Base-by-base conservation (phyloP, 2,888 invertebrate species). In the Seira sanloemensis region DNA sequence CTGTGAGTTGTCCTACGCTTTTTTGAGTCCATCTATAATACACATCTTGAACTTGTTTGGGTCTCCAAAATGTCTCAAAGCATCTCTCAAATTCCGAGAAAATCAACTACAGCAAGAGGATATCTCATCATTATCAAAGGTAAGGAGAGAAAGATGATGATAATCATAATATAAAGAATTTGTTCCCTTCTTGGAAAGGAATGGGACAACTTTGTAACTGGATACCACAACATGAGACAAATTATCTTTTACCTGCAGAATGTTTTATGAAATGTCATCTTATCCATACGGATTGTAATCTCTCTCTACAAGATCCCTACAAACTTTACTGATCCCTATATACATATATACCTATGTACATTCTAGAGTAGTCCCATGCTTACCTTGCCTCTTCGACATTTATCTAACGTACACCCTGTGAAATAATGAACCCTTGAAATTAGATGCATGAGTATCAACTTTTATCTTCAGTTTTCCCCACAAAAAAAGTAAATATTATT, bases 171-270 rank as follows among this genome's bases (percentile, higher is more conserved):
- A 67, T n/a, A 73, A 73, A 80, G 74, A 80, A 75, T 76, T 81
- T 75, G 75, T 81, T 75, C 66, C 65, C 58, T 71, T 62, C 68
- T 65, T 74, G 12, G 37, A 12, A 76, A 76, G 71, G 81, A 81
- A 81, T 81, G 76, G 81, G 81, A 81, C 81, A 76, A 81, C 65
- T 80, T 75, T 81, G 81, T 81, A 81, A 81, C 76, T 76, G 71
- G 81, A 81, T 81, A 81, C 76, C 81, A 26, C 75, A 76, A 81
- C 81, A 81, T 81, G 81, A 75, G 81, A 81, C 81, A 81, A 81
- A 81, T 81, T 81, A 81, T 81, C 81, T 81, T 81, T 69, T 75
- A 62, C 76, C 81, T 66, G 65, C 76, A 71, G 76, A 76, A 81
- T 72, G 65, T 72, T 81, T 81, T 76, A 74, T 74, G 74, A 69